These are phyloP conservation scores for Drosophila rubida DNA, from an alignment of 2,888 invertebrate species.

Conservation along the genomic window DNA sequence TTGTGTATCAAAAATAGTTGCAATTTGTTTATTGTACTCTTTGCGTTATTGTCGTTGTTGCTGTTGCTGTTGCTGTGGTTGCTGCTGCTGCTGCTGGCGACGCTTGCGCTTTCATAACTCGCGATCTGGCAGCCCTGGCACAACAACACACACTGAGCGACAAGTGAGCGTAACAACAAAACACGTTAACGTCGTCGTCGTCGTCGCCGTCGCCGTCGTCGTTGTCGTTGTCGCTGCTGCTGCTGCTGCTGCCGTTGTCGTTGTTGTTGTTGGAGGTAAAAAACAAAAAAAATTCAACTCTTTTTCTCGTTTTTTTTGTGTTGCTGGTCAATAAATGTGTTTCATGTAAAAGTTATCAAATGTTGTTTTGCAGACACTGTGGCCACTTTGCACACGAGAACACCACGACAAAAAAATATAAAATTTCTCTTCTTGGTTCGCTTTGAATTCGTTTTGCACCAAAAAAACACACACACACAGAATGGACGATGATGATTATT, in stretches of 20 bases:
- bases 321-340: conserved; percentile 9
- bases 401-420: conserved; percentile 37
- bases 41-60: conserved; percentile 10
- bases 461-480: too few relatives aligned
- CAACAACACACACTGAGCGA: conserved; percentile 23
- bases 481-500: too few relatives aligned
- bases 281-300: too few relatives aligned
- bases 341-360: conserved; percentile 18
- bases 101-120: conserved; percentile 78
- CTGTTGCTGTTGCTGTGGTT: conserved; percentile 18
- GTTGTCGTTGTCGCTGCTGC: neutral
- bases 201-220: neutral
- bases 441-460: conserved; percentile 53
- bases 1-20: conserved; percentile 56
- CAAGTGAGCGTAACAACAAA: conserved; percentile 42
- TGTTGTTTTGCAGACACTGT: too few relatives aligned
- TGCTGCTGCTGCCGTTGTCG: neutral
- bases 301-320: too few relatives aligned
- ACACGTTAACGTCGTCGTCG: conserved; percentile 53
- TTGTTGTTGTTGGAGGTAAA: conserved; percentile 4
- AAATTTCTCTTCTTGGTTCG: conserved; percentile 10
- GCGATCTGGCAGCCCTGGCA: conserved; percentile 76
- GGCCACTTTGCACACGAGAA: conserved; percentile 6
- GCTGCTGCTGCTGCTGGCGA: conserved; percentile 56
- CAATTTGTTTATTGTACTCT: conserved; percentile 20